A percentile compares a stretch with the other conserved stretches of the same genome.
phyloP scores from a whole-genome alignment of 2,888 invertebrate genomes.

The Caenorhabditis angaria region DNA sequence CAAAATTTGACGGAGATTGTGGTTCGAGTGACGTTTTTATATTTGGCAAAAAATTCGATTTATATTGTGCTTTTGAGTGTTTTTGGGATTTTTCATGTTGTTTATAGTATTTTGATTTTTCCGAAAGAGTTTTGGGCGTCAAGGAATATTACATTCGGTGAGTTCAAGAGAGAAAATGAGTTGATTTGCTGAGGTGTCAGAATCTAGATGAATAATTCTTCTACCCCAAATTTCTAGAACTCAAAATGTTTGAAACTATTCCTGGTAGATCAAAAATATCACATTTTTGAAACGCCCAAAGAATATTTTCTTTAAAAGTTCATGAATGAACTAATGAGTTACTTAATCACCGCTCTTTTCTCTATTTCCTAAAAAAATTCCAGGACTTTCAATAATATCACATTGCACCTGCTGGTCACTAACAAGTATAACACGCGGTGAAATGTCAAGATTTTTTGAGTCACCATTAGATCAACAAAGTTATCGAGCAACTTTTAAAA shows the following conservation, averaged over 20 bases:
- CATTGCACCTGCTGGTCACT: neutral
- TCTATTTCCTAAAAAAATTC: no score
- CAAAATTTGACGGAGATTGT: constrained; percentile 25
- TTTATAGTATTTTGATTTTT: constrained; percentile 29
- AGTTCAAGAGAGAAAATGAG: neutral
- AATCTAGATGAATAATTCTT: no score
- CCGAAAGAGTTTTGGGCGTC: constrained; percentile 25
- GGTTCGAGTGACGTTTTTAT: constrained; percentile 20
- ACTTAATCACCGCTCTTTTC: no score
- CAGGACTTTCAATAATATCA: neutral
- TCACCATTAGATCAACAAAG: constrained; percentile 18
- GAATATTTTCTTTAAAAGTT: no score
- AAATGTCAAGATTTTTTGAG: constrained; percentile 31
- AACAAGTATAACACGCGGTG: constrained; percentile 19
- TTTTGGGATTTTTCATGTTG: constrained; percentile 21
- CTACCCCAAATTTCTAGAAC: no score
- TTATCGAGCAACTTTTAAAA: constrained; percentile 22
- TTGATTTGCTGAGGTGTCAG: no score
- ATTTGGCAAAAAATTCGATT: constrained; percentile 28
- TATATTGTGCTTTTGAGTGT: constrained; percentile 19
- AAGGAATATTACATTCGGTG: constrained; percentile 24
- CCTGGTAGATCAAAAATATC: no score
- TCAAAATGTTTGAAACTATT: no score
- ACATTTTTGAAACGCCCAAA: constrained; percentile 13
- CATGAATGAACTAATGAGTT: no score